Evolutionary conservation across 2,888 invertebrate species (phyloP), one percentile per base, ranked within the genome.

Genomic region (Polia nebulosa): DNA sequence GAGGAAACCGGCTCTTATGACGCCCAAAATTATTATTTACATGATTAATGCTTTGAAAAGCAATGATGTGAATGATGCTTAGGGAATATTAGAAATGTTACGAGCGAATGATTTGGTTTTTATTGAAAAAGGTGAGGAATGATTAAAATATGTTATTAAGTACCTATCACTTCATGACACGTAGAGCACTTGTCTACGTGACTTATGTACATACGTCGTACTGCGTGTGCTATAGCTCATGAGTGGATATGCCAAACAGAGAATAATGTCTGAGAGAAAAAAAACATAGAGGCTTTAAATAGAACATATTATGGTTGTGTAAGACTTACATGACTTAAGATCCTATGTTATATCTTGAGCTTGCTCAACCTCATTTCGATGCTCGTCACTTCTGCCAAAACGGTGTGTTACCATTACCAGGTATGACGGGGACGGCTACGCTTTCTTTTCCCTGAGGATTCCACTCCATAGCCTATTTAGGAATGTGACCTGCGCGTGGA

Each of bases 1-100:
- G 39, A 78, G 83, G 83, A 81, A 83, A 81, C 80, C 72, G 70
- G 76, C 72, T 76, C 76, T 81, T 79, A 83, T 73, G 75, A 67
- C 67, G 69, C 69, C 74, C 57, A 68, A 83, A 79, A 82, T 81
- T 83, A 78, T 76, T 70, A 74, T 85, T 75, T 81, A 69, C 76
- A 78, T 81, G 71, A 69, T 68, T 68, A 66, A 80, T 62, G 58
- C 57, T 66, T 41, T 56, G 39, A 36, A 53, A 57, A 76, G 68
- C 52, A 59, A 53, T 68, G 59, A 70, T 47, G 32, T 55, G 58
- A 61, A 57, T 56, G 63, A 70, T 55, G 32, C 56, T 53, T 27
- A 60, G 17, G 44, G 56, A 63, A 51, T 70, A 59, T 62, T 51
- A 44, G 45, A 47, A 62, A 51, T 59, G 52, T 70, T 55, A 44